Evolutionary conservation across 2,888 invertebrate species (phyloP), one percentile per base, ranked within the genome.

Genomic region (Tenthredo mesomela): DNA sequence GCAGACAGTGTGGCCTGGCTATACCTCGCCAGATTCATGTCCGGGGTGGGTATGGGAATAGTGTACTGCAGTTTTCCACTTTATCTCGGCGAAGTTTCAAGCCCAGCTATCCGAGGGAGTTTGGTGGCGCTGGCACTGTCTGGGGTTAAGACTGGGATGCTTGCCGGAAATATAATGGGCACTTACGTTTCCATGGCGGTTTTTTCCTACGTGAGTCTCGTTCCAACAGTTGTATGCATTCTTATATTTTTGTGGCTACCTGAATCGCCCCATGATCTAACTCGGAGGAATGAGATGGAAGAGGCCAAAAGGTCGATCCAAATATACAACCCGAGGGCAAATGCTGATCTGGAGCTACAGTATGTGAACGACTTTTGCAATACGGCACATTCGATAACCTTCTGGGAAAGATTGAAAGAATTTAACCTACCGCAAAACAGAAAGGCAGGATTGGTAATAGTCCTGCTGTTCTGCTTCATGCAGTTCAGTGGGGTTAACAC

Each of bases 61-160:
- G 86, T 87, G 61, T 89, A 89, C 84, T 87, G 88, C 84, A 88
- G 90, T 15, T 92, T 90, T 84, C 87, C 91, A 0, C 82, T 92
- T 10, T 91, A 89, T 85, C 87, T 91, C 5, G 91, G 92, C 1
- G 92, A 92, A 84, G 87, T 91, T 84, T 89, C 91, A 6, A 77
- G 86, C 43, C 87, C 91, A 0, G 86, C 87, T 18, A 90, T 91
- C 5, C 89, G 92, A 6, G 91, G 90, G 1, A 88, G 89, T 12
- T 84, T 90, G 50, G 86, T 90, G 25, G 85, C 87, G 25, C 1
- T 85, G 6, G 47, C 70, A n/a, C 61, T 71, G 58, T 50, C 58
- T 10, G 83, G 83, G n/a, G 37, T 83, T 4, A 10, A 47, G 6
- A 9, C 33, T 7, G 85, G 83, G 25, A 84, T 21, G 18, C n/a